Base-by-base conservation (phyloP, 2,113 vertebrate species). In the Corythoichthys haematopterus region DNA sequence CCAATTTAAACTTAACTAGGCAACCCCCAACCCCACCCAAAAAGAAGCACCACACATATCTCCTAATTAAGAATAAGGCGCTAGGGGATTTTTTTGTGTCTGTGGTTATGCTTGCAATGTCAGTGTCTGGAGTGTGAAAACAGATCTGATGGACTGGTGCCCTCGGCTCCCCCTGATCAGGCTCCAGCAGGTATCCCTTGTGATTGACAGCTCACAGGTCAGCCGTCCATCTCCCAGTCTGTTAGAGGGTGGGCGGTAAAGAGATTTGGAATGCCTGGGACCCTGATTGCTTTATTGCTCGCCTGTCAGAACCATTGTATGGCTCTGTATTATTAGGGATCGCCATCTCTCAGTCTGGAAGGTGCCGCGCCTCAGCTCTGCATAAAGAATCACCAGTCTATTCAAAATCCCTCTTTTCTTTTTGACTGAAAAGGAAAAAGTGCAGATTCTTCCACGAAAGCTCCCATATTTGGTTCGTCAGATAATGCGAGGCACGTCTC, bases 121-220 rank as follows among this genome's bases (percentile, higher is more conserved):
- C 89, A 79, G 85, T 91, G 86, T 89, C 83, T 84, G 72, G 80
- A 89, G 84, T 88, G 87, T 88, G 90, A 92, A 92, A 90, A 90
- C 83, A 87, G 88, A 92, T 90, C 90, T 91, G 90, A 93, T 90
- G 85, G 88, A 90, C 80, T 66, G 78, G 75, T 87, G 84, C 87
- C 87, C 88, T 83, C 79, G 76, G 76, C 86, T 86, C 84, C 83
- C 83, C 81, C 82, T 67, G 78, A 86, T 87, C 87, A 87, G 81
- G 70, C 88, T 90, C 81, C 84, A 89, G 90, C 89, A 90, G 89
- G 89, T 91, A 91, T 83, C 64, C 78, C 69, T 78, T 70, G 64
- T 91, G 89, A 92, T 88, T 92, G 88, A 90, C 89, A 92, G 90
- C 88, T 83, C 87, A 84, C 86, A 88, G 91, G 91, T 92, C 91